Evolutionary conservation across 2,797 vertebrate genomes (phyloP).

Genomic region (Vipera ursinii): DNA sequence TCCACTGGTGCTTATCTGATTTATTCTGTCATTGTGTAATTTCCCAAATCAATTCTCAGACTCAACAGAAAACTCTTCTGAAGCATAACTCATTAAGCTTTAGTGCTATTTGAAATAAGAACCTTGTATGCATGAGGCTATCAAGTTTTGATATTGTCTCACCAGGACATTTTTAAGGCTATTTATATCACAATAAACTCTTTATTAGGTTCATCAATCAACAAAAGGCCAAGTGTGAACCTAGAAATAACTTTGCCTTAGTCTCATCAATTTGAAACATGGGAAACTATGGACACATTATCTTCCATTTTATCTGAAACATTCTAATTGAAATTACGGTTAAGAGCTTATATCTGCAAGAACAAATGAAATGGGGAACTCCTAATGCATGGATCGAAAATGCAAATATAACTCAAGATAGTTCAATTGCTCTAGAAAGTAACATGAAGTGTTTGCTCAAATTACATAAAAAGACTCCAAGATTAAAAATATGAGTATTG

Average conservation of each 20-base stretch:
- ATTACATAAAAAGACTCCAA: not conserved
- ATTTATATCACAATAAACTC: conserved; percentile 76
- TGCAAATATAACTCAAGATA: conserved; percentile 30
- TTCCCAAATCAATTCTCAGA: conserved; percentile 57
- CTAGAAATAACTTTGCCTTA: conserved; percentile 67
- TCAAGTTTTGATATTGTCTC: conserved; percentile 74
- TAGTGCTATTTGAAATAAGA: conserved; percentile 62
- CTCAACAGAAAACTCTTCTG: conserved; percentile 60
- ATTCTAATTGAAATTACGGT: conserved; percentile 70
- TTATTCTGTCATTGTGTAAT: conserved; percentile 51
- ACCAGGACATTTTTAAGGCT: conserved; percentile 70
- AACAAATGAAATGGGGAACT: conserved; percentile 57
- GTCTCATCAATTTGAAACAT: conserved; percentile 58
- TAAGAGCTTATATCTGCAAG: conserved; percentile 66
- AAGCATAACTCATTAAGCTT: conserved; percentile 66
- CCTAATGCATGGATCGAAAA: conserved; percentile 52
- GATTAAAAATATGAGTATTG: not conserved
- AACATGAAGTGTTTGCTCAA: not conserved
- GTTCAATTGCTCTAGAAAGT: not conserved
- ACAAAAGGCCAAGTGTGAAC: conserved; percentile 59
- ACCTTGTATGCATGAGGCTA: conserved; percentile 66
- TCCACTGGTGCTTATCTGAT: conserved; percentile 38
- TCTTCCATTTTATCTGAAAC: conserved; percentile 71
- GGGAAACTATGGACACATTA: conserved; percentile 72
- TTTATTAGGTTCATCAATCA: conserved; percentile 76